Percentiles rank a stretch among this genome's conserved stretches.
These are phyloP conservation scores for Conger conger DNA, from an alignment of 2,113 vertebrate genomes.

Conservation along the genomic window DNA sequence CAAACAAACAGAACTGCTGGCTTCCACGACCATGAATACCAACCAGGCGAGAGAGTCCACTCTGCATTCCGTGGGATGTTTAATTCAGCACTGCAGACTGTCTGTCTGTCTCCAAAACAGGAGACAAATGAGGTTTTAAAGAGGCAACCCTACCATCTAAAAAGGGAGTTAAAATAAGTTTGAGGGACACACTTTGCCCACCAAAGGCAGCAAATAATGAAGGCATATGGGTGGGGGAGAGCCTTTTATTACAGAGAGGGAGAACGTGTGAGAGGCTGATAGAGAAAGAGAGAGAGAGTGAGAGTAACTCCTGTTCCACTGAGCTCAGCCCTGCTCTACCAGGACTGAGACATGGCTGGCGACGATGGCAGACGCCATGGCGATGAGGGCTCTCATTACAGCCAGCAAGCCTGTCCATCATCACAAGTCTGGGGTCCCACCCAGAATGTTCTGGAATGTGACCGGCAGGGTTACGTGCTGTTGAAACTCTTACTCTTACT, in stretches of 20 bases:
- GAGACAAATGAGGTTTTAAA: slow-evolving; percentile 4
- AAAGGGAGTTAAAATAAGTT: background rate
- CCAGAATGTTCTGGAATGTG: background rate
- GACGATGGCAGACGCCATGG: background rate
- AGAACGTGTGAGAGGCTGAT: too few relatives aligned
- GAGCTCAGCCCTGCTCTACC: too few relatives aligned
- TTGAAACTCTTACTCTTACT: background rate
- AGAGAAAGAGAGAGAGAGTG: too few relatives aligned
- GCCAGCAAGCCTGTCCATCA: background rate
- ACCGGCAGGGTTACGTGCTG: background rate
- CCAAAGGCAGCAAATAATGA: background rate
- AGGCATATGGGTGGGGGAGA: too few relatives aligned
- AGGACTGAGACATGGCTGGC: too few relatives aligned
- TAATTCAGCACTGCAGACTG: background rate
- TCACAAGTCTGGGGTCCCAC: background rate
- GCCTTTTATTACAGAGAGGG: background rate
- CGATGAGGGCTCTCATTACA: background rate
- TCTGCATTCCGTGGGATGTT: background rate
- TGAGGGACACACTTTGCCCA: background rate
- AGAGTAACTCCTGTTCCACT: too few relatives aligned
- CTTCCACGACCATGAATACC: background rate
- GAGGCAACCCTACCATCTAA: background rate
- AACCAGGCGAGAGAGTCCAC: background rate
- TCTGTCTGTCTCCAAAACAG: background rate
- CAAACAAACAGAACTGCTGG: background rate